Conservation (phyloP, 2,113 vertebrate species). For the Sapayoa aenigma region DNA sequence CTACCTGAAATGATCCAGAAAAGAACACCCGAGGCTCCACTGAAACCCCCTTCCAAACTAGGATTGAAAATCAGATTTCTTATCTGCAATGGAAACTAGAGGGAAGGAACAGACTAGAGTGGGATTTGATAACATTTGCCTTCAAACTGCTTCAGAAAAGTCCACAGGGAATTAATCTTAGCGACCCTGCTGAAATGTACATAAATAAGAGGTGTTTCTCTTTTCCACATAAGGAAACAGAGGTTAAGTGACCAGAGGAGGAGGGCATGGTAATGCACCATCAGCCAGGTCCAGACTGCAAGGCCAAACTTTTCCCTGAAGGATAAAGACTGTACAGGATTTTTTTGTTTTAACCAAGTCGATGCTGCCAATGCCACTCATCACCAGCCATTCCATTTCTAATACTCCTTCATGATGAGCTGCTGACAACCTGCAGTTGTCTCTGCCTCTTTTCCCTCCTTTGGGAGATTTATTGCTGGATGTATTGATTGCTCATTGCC, state of each 20-base stretch:
- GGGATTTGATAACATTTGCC: neutral
- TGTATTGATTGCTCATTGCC: neutral
- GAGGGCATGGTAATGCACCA: neutral
- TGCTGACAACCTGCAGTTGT: neutral
- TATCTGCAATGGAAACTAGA: neutral
- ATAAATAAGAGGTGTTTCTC: neutral
- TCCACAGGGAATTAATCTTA: neutral
- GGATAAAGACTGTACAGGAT: accelerated
- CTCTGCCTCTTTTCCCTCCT: neutral
- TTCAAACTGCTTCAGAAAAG: neutral
- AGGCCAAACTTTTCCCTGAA: neutral
- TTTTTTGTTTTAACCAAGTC: neutral
- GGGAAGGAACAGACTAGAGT: neutral
- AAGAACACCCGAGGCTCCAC: neutral
- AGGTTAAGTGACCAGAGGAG: neutral
- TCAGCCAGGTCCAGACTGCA: neutral
- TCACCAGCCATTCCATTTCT: neutral
- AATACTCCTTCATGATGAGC: neutral
- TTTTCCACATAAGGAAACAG: neutral
- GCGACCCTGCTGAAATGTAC: neutral
- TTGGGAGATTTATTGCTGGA: neutral
- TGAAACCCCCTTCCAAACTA: neutral
- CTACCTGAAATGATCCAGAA: neutral
- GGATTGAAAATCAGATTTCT: neutral
- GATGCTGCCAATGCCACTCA: neutral